Evolutionary conservation across 2,113 vertebrate genomes (phyloP).

Genomic region (Lichenostomus cassidix): DNA sequence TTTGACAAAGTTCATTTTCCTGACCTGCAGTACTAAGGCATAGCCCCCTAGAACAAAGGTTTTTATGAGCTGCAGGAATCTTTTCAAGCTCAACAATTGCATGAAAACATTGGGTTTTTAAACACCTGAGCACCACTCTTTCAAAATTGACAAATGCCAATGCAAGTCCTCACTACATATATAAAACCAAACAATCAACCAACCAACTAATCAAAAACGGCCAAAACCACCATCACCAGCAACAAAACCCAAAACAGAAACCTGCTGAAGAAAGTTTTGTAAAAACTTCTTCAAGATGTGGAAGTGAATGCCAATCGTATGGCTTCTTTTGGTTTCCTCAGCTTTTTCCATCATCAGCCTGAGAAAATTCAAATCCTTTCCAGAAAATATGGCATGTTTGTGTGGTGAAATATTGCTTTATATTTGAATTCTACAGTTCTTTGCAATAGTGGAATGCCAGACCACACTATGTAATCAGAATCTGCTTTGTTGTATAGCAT

Average conservation of each 20-base stretch:
- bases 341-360: background rate
- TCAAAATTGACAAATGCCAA: background rate
- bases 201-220: background rate
- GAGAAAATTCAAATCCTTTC: background rate
- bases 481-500: background rate
- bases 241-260: background rate
- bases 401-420: background rate
- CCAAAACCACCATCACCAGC: background rate
- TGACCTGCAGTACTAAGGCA: background rate
- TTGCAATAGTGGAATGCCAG: background rate
- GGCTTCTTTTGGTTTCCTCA: background rate
- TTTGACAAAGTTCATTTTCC: background rate
- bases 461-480: background rate
- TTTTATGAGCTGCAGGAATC: background rate
- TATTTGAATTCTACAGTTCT: background rate
- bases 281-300: background rate
- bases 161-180: background rate
- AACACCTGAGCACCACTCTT: background rate
- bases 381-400: background rate
- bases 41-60: background rate
- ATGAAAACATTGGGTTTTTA: background rate
- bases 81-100: background rate
- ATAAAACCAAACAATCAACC: background rate
- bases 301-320: rapidly evolving
- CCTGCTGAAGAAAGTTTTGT: background rate